phyloP scores from a whole-genome alignment of 2,797 vertebrate genomes.

The Rhincodon typus region DNA sequence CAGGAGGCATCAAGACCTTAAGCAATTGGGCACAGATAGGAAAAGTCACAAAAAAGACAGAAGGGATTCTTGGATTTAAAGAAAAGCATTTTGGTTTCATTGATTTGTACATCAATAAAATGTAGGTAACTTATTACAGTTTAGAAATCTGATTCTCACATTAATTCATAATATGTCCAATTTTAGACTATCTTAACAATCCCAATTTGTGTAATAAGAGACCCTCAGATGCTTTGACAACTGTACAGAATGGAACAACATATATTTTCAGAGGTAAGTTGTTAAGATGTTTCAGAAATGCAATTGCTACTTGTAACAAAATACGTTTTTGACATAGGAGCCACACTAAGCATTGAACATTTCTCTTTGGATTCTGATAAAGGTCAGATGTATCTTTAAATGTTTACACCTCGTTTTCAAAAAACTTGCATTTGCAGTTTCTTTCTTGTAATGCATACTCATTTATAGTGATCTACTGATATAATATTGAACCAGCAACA shows the following conservation, averaged over 20 bases:
- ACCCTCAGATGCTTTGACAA: conserved; percentile 71
- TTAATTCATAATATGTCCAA: neutral
- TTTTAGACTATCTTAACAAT: conserved; percentile 63
- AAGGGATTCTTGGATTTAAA: neutral
- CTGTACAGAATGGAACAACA: conserved; percentile 78
- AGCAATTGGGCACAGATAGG: neutral
- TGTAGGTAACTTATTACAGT: neutral
- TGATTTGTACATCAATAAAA: neutral
- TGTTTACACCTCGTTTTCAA: neutral
- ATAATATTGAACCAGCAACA: neutral
- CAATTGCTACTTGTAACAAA: neutral
- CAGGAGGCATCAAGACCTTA: neutral
- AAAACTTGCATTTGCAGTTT: neutral
- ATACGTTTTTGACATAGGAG: neutral
- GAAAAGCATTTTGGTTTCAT: neutral
- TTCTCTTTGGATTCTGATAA: neutral
- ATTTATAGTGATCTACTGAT: neutral
- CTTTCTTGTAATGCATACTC: neutral
- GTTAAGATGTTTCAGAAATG: neutral
- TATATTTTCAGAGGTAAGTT: conserved; percentile 83
- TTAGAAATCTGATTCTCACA: neutral
- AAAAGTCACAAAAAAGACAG: neutral
- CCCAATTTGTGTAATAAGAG: conserved; percentile 78
- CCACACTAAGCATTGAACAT: neutral
- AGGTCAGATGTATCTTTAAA: neutral